phyloP scores from a whole-genome alignment of 2,113 vertebrate species.

The Zingel zingel region DNA sequence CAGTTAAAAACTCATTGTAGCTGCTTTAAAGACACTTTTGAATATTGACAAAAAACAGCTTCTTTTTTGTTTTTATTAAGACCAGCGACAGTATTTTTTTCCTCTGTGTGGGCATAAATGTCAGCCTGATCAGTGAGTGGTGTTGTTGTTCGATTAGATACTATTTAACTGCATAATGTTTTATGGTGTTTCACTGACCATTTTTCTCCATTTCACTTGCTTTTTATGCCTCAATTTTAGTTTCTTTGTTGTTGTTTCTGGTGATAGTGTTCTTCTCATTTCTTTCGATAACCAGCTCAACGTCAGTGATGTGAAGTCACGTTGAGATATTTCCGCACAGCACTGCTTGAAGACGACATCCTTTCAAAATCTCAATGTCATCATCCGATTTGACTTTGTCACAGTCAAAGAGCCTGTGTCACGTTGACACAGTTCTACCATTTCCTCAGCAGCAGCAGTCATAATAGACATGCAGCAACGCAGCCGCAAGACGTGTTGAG shows the following conservation, averaged over 20 bases:
- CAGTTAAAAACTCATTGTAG: too few relatives aligned
- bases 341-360: background rate
- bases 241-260: background rate
- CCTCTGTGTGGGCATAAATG: background rate
- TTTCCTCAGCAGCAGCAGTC: conserved; percentile 24
- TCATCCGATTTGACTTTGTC: background rate
- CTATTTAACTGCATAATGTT: background rate
- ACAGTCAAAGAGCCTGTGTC: background rate
- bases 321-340: conserved; percentile 1
- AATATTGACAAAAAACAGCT: background rate
- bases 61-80: background rate
- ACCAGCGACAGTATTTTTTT: background rate
- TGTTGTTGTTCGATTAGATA: background rate
- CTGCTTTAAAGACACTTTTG: background rate
- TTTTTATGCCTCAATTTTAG: background rate
- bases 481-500: conserved; percentile 50
- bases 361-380: conserved; percentile 17
- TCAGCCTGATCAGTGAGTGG: background rate
- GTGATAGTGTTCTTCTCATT: background rate
- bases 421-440: background rate
- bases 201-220: background rate
- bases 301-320: background rate
- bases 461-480: conserved; percentile 21
- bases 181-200: background rate
- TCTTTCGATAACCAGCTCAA: background rate